Evolutionary conservation across 2,797 vertebrate species (phyloP), one percentile per base, ranked within the genome.

Genomic region (Sebastes umbrosus): DNA sequence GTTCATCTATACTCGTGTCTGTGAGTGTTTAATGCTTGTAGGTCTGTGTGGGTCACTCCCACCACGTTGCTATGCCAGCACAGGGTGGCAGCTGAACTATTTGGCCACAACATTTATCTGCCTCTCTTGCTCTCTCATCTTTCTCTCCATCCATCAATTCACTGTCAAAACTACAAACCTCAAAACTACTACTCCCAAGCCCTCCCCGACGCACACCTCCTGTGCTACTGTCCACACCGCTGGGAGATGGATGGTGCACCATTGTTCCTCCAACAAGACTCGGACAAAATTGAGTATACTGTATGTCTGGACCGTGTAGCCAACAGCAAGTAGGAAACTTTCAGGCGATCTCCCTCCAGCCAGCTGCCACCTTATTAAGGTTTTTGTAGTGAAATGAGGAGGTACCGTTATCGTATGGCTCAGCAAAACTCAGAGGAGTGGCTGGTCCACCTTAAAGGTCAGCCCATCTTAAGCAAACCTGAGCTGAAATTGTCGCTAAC

Each of bases 41-140:
- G 16, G n/a, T 80, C 66, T 11, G 10, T 22, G 50, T 46, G 69
- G 70, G 76, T 84, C 57, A 63, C 58, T 73, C 34, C 34, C 54
- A 14, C 36, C 90, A 16, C 36, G 91, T 95, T 94, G 80, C 92
- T 66, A 91, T 91, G 90, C 64, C 84, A 83, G 70, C 78, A 62
- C 55, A 32, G 60, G 60, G 69, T 66, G 75, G 32, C 57, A 74
- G 83, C 68, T 27, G 10, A 87, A 84, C 92, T 93, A 94, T 79
- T 62, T 69, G 50, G 59, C 8, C 63, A 57, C 54, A 9, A 14
- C 59, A 55, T 84, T 32, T 22, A 46, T 74, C 75, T 78, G 13
- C 72, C 52, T 75, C 54, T 8, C 60, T 73, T 10, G 59, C 77
- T 84, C 83, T 78, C 62, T 81, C 71, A 62, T 75, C 46, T 75